Percentiles rank a stretch among this genome's conserved stretches.
Conservation (phyloP, 1,140 invertebrate species). For the Aleiodes sp. region DNA sequence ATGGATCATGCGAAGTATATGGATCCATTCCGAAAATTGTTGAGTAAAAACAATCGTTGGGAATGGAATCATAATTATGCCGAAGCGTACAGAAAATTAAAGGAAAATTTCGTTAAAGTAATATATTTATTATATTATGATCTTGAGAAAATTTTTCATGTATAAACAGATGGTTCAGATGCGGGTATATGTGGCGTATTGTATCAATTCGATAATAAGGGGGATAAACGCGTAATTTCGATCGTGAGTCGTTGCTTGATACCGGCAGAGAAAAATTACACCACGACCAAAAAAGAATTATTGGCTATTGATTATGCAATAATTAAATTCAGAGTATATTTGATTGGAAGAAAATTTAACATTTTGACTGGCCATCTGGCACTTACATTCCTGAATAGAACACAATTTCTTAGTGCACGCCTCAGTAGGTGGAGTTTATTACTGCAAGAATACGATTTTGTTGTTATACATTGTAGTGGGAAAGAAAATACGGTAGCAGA, state of each 20-base stretch:
- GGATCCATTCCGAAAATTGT: too few relatives aligned
- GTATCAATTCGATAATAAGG: neutral
- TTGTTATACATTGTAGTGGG: slow-evolving; percentile 14
- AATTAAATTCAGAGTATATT: too few relatives aligned
- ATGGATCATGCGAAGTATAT: too few relatives aligned
- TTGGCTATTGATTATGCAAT: too few relatives aligned
- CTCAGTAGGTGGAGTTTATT: slow-evolving; percentile 1
- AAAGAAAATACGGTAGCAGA: slow-evolving; percentile 28
- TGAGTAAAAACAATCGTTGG: too few relatives aligned
- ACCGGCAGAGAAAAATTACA: too few relatives aligned
- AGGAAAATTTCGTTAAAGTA: neutral
- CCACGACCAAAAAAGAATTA: too few relatives aligned
- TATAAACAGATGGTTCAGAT: slow-evolving; percentile 2
- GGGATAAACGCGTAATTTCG: neutral
- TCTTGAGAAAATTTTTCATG: neutral
- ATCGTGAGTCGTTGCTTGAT: neutral
- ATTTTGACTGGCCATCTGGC: too few relatives aligned
- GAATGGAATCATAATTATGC: neutral
- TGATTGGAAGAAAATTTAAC: too few relatives aligned
- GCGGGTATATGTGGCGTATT: neutral
- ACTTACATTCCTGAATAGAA: slow-evolving; percentile 17
- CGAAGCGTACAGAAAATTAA: neutral
- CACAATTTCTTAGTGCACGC: neutral
- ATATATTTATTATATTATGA: neutral
- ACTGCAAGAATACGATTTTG: slow-evolving; percentile 26